Evolutionary conservation across 2,113 vertebrate genomes (phyloP).

Genomic region (Bucco capensis): DNA sequence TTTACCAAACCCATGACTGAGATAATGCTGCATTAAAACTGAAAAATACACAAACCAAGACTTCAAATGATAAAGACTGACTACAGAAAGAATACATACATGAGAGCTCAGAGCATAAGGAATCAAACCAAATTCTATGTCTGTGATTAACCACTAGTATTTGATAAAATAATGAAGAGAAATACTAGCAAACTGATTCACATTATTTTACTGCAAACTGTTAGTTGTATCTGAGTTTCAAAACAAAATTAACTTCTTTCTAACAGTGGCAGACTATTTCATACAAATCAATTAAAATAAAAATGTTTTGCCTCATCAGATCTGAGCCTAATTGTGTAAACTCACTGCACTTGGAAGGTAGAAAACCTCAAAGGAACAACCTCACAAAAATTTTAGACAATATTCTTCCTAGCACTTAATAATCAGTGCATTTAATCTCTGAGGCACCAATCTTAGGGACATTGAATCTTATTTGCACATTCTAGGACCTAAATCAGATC

Average conservation of each 20-base stretch:
- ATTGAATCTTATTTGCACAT: no score
- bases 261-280: neutral
- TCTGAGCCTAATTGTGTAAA: neutral
- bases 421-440: neutral
- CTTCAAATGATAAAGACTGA: neutral
- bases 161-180: neutral
- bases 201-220: neutral
- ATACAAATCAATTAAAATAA: neutral
- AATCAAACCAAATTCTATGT: neutral
- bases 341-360: neutral
- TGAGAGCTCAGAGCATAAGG: neutral
- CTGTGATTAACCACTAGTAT: neutral
- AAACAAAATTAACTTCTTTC: neutral
- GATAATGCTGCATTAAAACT: neutral
- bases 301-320: neutral
- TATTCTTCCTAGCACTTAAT: neutral
- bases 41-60: neutral
- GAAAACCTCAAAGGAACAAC: neutral
- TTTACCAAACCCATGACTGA: neutral
- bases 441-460: no score
- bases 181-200: neutral
- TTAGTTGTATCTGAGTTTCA: neutral
- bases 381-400: neutral
- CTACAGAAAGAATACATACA: neutral
- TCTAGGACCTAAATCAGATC: neutral